A percentile compares a stretch with the other conserved stretches of the same genome.
Conservation (phyloP, 2,113 vertebrate genomes). For the Malurus cyaneus region DNA sequence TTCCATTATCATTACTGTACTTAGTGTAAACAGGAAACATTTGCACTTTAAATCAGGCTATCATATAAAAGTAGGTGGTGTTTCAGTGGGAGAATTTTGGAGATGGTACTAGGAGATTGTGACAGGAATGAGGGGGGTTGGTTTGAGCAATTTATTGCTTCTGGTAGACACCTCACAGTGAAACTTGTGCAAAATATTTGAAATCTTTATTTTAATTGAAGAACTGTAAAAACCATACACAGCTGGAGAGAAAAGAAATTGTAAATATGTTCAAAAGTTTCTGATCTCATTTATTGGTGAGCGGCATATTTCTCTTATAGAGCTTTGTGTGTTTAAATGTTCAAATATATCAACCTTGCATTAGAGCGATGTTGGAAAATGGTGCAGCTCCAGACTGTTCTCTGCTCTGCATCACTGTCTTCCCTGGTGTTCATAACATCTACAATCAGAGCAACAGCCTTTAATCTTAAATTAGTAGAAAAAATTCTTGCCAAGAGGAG, state of each 20-base stretch:
- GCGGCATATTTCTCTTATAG: background rate
- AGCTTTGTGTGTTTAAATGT: background rate
- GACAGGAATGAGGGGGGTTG: background rate
- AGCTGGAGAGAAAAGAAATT: background rate
- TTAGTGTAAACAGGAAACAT: constrained; percentile 22
- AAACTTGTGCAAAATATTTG: background rate
- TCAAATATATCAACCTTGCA: background rate
- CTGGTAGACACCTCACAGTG: background rate
- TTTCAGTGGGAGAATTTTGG: background rate
- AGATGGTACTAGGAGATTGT: background rate
- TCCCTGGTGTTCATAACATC: background rate
- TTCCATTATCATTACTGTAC: background rate
- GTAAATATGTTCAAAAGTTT: background rate
- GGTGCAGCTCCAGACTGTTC: background rate
- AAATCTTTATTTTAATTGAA: background rate
- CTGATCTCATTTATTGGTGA: background rate
- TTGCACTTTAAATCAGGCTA: background rate
- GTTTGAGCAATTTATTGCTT: background rate
- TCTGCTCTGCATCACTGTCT: background rate
- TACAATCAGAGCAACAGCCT: background rate
- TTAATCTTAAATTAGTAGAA: background rate
- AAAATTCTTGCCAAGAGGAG: background rate
- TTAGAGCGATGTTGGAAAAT: background rate
- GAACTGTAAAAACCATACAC: background rate
- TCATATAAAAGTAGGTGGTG: background rate